Conservation (phyloP, 2,113 vertebrate species). For the Oncorhynchus clarkii region DNA sequence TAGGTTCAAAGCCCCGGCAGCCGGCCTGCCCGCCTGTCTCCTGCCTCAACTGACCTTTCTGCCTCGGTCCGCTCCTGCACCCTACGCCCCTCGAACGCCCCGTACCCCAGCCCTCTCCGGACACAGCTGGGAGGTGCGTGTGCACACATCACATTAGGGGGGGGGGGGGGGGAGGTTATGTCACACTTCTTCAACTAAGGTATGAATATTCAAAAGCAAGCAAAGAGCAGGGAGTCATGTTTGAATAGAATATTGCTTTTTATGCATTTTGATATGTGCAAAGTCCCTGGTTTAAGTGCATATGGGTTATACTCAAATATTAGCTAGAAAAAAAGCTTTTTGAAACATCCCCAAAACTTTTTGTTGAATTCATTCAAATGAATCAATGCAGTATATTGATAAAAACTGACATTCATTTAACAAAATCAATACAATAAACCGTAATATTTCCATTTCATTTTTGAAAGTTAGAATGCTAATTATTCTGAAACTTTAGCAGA, state of each 20-base stretch:
- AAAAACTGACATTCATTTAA: background rate
- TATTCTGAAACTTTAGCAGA: background rate
- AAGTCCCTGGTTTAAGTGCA: background rate
- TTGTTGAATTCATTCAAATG: background rate
- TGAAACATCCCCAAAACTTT: background rate
- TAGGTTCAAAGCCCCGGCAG: constrained; percentile 85
- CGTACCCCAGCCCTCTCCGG: constrained; percentile 52
- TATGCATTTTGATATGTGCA: constrained; percentile 10
- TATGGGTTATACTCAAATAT: background rate
- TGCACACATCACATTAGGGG: constrained; percentile 68
- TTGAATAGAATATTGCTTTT: constrained; percentile 19
- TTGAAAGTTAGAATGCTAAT: background rate
- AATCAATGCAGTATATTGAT: background rate
- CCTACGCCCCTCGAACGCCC: constrained; percentile 53
- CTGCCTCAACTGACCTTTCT: constrained; percentile 82
- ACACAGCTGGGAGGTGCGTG: constrained; percentile 68
- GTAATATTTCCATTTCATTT: background rate
- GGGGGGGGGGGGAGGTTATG: constrained; percentile 71
- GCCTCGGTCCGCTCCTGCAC: constrained; percentile 75
- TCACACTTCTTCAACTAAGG: constrained; percentile 67
- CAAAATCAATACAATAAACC: background rate
- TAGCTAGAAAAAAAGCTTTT: background rate
- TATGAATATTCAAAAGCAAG: constrained; percentile 68
- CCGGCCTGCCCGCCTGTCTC: constrained; percentile 78
- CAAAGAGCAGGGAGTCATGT: constrained; percentile 16